Evolutionary conservation across 2,797 vertebrate species (phyloP).

Genomic region (Todus mexicanus): DNA sequence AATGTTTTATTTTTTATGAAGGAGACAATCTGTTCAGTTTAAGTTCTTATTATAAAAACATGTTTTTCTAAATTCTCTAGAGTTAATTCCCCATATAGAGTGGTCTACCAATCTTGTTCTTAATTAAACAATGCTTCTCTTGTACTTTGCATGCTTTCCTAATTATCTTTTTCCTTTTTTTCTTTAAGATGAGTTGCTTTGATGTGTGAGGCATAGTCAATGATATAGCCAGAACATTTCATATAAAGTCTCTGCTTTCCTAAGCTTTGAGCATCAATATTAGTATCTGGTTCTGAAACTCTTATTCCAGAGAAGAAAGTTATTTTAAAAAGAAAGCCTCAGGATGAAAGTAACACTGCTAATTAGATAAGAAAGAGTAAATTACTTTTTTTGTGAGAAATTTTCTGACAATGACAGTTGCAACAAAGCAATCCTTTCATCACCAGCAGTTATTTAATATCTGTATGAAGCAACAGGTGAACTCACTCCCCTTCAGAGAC

Average conservation of each 20-base stretch:
- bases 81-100: slow-evolving; percentile 15
- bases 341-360: not conserved
- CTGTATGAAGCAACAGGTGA: not conserved
- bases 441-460: not conserved
- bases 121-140: slow-evolving; percentile 52
- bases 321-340: not conserved
- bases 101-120: slow-evolving; percentile 4
- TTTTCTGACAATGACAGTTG: not conserved
- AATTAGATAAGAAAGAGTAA: not conserved
- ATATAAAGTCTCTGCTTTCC: not conserved
- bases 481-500: not conserved
- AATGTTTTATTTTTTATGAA: not conserved
- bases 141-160: slow-evolving; percentile 21
- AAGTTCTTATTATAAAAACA: slow-evolving; percentile 28
- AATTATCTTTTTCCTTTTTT: not conserved
- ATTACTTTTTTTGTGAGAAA: not conserved
- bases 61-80: slow-evolving; percentile 26
- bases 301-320: not conserved
- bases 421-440: not conserved
- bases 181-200: not conserved
- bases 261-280: not conserved
- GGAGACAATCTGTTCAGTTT: slow-evolving; percentile 8
- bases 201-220: slow-evolving; percentile 12
- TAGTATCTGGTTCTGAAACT: not conserved
- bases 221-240: slow-evolving; percentile 2